Conservation (phyloP, 2,113 vertebrate species). For the Lanius ludovicianus region DNA sequence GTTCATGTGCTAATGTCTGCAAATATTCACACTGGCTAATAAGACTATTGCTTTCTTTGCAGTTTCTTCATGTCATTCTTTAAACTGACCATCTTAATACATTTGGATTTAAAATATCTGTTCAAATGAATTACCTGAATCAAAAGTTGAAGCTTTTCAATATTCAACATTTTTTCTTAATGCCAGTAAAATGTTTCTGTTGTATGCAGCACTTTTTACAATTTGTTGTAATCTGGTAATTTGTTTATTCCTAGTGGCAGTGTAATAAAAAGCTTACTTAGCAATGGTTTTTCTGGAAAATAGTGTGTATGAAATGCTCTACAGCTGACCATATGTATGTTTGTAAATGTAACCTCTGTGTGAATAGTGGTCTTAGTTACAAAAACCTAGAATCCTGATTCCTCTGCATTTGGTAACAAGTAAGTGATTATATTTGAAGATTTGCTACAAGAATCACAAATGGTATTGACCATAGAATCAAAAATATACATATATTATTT, state of each 20-base stretch:
- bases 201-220: constrained; percentile 44
- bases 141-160: background rate
- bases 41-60: background rate
- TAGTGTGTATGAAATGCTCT: constrained; percentile 15
- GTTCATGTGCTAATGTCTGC: background rate
- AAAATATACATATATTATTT: background rate
- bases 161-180: constrained; percentile 47
- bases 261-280: constrained; percentile 73
- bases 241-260: constrained; percentile 64
- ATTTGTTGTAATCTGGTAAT: constrained; percentile 50
- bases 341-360: constrained; percentile 8
- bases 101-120: constrained; percentile 11
- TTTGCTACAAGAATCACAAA: constrained; percentile 61
- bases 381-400: constrained; percentile 60
- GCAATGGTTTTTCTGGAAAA: constrained; percentile 60
- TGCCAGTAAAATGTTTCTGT: background rate
- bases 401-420: constrained; percentile 51
- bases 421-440: constrained; percentile 27
- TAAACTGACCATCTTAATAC: background rate
- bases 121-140: background rate
- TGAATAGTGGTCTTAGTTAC: constrained; percentile 48
- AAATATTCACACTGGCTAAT: constrained; percentile 3
- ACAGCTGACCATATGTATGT: constrained; percentile 31
- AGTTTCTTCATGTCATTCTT: background rate
- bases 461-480: constrained; percentile 33